Evolutionary conservation across 1,140 invertebrate genomes (phyloP), one percentile per base, ranked within the genome.

Genomic region (Heliconius hermathena): DNA sequence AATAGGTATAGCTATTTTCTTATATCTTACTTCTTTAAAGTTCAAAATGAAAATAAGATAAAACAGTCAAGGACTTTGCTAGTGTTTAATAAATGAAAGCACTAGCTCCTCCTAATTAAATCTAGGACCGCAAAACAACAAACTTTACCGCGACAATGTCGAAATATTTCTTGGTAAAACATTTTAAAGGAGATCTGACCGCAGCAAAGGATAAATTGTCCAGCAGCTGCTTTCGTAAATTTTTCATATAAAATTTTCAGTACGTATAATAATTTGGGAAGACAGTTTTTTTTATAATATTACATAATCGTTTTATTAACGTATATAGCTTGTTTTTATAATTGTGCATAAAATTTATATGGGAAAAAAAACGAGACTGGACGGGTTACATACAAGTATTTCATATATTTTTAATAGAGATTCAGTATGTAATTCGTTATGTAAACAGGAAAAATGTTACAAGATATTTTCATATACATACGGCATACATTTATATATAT

Each of bases 161-260:
- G 57, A 60, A 60, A 60, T 60, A 60, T 60, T 60, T 22, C 57
- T 60, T 60, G 57, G n/a, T 60, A 60, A 60, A 60, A 60, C 22
- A 60, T 22, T 60, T 60, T 60, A 60, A 60, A 26, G 57, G 57
- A 20, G 22, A 8, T 60, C 20, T 22, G 57, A 60, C 57, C 22
- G 57, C 57, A 60, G 57, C n/a, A 60, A 60, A 60, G 57, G n/a
- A 60, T 60, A 60, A 60, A 60, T 60, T 60, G 22, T n/a, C 57
- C 57, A 26, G 57, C n/a, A 60, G n/a, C 57, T 22, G n/a, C n/a
- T 22, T 60, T 60, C 11, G 57, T 60, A 0, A 22, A 60, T 60
- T 60, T 60, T 8, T 60, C 57, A 11, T 22, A 60, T 60, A 22
- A n/a, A 26, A 11, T 60, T 60, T 26, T 20, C 20, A 18, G 18